A percentile compares a stretch with the other conserved stretches of the same genome.
These are phyloP conservation scores for Eupleurogrammus muticus DNA, from an alignment of 2,797 vertebrate genomes.

Conservation along the genomic window DNA sequence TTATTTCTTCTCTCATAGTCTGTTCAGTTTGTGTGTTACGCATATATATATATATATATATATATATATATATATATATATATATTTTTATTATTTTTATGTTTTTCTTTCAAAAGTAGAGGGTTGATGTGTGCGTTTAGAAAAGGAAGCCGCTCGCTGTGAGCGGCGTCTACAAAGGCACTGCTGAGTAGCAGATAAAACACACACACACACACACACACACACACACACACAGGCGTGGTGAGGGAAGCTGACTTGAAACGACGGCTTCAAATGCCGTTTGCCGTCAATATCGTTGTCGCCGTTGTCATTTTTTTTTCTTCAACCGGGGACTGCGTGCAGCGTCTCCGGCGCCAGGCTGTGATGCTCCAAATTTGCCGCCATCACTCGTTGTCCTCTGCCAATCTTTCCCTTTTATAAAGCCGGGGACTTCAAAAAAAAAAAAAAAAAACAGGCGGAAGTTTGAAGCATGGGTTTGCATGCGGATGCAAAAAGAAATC, in stretches of 20 bases:
- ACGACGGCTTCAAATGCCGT: conserved; percentile 49
- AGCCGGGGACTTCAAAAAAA: conserved; percentile 59
- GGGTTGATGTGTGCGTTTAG: conserved; percentile 26
- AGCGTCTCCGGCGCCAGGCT: conserved; percentile 43
- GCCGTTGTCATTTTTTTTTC: conserved; percentile 2
- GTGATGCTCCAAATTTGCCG: conserved; percentile 47
- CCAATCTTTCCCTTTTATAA: conserved; percentile 36
- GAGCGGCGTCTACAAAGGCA: conserved; percentile 44
- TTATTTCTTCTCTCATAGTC: background rate
- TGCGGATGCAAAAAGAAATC: conserved; percentile 35
- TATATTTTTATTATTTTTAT: no score
- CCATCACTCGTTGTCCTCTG: conserved; percentile 37
- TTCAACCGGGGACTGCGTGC: conserved; percentile 19
- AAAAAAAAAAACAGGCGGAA: conserved; percentile 25
- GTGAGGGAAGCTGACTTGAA: conserved; percentile 41
- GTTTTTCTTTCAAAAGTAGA: conserved; percentile 35
- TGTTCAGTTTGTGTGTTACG: conserved; percentile 6
- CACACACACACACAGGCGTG: background rate
- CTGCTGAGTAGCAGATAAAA: conserved; percentile 48
- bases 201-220: conserved; percentile 9
- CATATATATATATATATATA: no score
- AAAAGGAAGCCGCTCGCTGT: conserved; percentile 39
- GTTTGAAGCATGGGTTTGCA: conserved; percentile 43
- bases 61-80: no score
- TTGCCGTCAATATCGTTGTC: conserved; percentile 51